Base-by-base conservation (phyloP, 2,888 invertebrate species). In the Tanypteryx hageni region DNA sequence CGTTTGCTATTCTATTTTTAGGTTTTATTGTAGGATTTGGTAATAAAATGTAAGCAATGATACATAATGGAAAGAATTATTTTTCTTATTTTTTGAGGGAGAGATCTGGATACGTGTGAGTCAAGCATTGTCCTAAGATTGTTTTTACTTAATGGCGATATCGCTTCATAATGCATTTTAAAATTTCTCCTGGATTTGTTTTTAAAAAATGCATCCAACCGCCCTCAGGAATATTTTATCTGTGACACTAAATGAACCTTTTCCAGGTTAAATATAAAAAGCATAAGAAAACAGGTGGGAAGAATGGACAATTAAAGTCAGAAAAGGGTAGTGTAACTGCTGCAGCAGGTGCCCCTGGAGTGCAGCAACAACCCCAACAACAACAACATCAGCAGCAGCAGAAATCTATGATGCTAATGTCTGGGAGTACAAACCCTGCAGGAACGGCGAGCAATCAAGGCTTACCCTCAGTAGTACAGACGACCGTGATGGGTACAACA, bases 231-330 rank as follows among this genome's bases (percentile, higher is more conserved):
- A 93, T 93, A 14, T 81, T n/a, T 84, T 91, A 27, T 27, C 13
- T 9, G 82, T 56, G 16, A 16, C 58, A 31, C 44, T 85, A 14
- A 10, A 3, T n/a, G 44, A 44, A 44, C 5, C n/a, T 14, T n/a
- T 31, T 92, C 89, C 94, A 97, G 96, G 99, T 99, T 92, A 99
- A 99, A 96, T 99, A 99, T 96, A 99, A 99, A 96, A 99, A 99
- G 95, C 98, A 99, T 96, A 98, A 98, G 96, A 98, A 98, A 95
- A 96, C 97, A 22, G 85, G 84, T 8, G 85, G 92, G 96, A 94
- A 96, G 94, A 94, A 95, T 94, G 94, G 95, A 92, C 94, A 95
- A 93, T 93, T 94, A 93, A 94, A 95, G 94, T 93, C 94, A 93
- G 92, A 94, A 94, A 93, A 94, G 94, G 83, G 94, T 95, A 95